A percentile compares a stretch with the other conserved stretches of the same genome.
phyloP scores from a whole-genome alignment of 1,140 invertebrate genomes.

The Tetraneura akinire region DNA sequence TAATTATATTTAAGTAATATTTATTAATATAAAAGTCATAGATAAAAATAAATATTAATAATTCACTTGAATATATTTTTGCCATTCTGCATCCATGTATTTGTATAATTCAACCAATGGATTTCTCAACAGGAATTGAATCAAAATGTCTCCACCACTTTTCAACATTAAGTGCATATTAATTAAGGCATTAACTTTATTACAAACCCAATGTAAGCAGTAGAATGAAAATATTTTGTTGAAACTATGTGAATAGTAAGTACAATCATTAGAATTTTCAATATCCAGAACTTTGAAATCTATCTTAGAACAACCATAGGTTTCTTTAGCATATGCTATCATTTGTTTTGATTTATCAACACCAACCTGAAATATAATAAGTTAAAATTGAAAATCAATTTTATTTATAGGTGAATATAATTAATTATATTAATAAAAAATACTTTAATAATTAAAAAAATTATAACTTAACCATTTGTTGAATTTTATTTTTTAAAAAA shows the following conservation, averaged over 20 bases:
- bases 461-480: slow-evolving; percentile 26
- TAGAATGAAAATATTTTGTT: slow-evolving; percentile 45
- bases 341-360: slow-evolving; percentile 44
- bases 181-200: slow-evolving; percentile 1
- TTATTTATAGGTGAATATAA: too few species aligned
- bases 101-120: slow-evolving; percentile 39
- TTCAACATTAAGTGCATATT: slow-evolving; percentile 39
- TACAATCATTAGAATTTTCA: slow-evolving; percentile 21
- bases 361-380: slow-evolving; percentile 4
- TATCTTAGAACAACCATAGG: not conserved
- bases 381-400: not conserved
- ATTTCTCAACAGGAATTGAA: slow-evolving; percentile 28
- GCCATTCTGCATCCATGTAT: slow-evolving; percentile 33
- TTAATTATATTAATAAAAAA: too few species aligned
- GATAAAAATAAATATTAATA: not conserved
- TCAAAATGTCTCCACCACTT: slow-evolving; percentile 26
- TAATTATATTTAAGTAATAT: too few species aligned
- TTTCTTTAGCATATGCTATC: slow-evolving; percentile 31
- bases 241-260: not conserved
- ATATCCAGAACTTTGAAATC: slow-evolving; percentile 33
- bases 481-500: slow-evolving; percentile 40
- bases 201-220: slow-evolving; percentile 33
- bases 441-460: too few species aligned
- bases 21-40: not conserved
- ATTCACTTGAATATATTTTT: slow-evolving; percentile 35